Percentiles rank a stretch among this genome's conserved stretches.
Conservation (phyloP, 2,797 vertebrate genomes). For the Ptychadena robeensis region DNA sequence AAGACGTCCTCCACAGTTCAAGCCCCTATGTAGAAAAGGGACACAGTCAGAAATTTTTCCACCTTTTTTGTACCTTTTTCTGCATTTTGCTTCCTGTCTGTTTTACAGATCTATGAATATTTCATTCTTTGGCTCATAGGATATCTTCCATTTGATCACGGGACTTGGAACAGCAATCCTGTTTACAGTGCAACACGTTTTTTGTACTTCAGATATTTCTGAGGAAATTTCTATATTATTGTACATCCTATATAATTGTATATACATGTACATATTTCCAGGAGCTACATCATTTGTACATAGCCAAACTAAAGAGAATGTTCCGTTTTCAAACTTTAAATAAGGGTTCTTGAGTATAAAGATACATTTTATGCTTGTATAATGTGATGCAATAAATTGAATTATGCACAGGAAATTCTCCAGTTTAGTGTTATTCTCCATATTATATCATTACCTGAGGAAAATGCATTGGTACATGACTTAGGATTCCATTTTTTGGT, state of each 20-base stretch:
- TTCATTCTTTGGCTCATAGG: slow-evolving; percentile 31
- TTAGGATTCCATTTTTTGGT: too few relatives aligned
- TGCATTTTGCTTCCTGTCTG: slow-evolving; percentile 72
- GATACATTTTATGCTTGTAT: slow-evolving; percentile 85
- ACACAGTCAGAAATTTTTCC: slow-evolving; percentile 75
- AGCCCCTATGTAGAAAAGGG: slow-evolving; percentile 69
- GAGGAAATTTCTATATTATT: slow-evolving; percentile 70
- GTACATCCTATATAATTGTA: slow-evolving; percentile 74
- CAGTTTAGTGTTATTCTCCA: background rate
- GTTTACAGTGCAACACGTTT: slow-evolving; percentile 83
- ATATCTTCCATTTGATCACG: slow-evolving; percentile 59
- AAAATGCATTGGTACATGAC: too few relatives aligned
- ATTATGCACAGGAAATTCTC: slow-evolving; percentile 71
- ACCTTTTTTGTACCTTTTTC: slow-evolving; percentile 77
- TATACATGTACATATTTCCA: slow-evolving; percentile 75
- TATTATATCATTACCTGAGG: background rate
- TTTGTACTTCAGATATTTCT: slow-evolving; percentile 76
- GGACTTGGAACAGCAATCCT: slow-evolving; percentile 76
- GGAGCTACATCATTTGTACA: slow-evolving; percentile 85
- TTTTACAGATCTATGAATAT: slow-evolving; percentile 73
- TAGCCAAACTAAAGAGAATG: slow-evolving; percentile 79
- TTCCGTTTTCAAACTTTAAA: slow-evolving; percentile 75
- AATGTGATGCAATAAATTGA: slow-evolving; percentile 83
- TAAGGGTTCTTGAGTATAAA: slow-evolving; percentile 74
- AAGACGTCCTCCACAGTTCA: slow-evolving; percentile 69